Conservation (phyloP, 2,797 vertebrate genomes). For the Erithacus rubecula region DNA sequence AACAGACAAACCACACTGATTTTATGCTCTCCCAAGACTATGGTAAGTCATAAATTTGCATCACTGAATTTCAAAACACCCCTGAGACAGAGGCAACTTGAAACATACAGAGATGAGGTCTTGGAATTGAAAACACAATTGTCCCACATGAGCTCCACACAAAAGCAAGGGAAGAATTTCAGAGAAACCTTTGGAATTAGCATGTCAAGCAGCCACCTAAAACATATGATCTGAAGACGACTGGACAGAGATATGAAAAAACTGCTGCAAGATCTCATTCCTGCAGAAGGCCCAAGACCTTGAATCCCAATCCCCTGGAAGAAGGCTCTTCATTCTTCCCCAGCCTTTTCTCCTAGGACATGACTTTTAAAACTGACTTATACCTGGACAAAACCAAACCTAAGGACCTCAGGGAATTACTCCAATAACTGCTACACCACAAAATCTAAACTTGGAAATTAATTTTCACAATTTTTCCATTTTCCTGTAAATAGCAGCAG, state of each 20-base stretch:
- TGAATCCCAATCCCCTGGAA: background rate
- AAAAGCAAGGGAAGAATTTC: background rate
- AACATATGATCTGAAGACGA: background rate
- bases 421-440: background rate
- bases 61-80: background rate
- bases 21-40: background rate
- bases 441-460: background rate
- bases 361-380: background rate
- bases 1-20: background rate
- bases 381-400: background rate
- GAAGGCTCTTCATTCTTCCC: background rate
- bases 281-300: background rate
- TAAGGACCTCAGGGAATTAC: background rate
- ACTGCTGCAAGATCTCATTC: background rate
- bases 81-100: background rate
- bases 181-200: background rate
- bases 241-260: background rate
- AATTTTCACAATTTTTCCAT: background rate
- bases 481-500: background rate
- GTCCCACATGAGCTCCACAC: accelerated
- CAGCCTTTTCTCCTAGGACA: background rate
- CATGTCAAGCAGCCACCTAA: background rate
- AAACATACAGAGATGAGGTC: background rate
- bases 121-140: background rate
- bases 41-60: background rate